Conservation (phyloP, 2,797 vertebrate genomes). For the Moxostoma hubbsi region DNA sequence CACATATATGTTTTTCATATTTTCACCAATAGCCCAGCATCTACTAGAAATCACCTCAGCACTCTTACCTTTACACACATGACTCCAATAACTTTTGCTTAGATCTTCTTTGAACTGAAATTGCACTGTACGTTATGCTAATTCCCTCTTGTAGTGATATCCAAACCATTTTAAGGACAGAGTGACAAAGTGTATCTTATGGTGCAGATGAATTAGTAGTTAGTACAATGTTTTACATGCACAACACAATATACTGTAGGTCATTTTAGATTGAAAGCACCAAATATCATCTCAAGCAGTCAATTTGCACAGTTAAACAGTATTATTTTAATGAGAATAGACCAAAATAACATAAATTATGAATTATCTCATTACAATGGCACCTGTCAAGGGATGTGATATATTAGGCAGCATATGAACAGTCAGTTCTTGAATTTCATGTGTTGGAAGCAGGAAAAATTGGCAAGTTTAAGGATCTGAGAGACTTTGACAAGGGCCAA, state of each 20-base stretch:
- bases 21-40: not conserved
- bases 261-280: not conserved
- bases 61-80: not conserved
- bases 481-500: too few relatives aligned
- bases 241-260: not conserved
- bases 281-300: not conserved
- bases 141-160: conserved; percentile 13
- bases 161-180: conserved; percentile 25
- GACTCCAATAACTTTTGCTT: conserved; percentile 14
- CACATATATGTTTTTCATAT: not conserved
- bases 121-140: not conserved
- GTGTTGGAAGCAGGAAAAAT: too few relatives aligned
- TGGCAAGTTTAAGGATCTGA: too few relatives aligned
- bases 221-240: not conserved
- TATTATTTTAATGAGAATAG: not conserved
- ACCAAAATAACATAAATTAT: too few relatives aligned
- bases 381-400: too few relatives aligned
- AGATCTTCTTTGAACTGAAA: conserved; percentile 14
- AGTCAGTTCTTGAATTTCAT: too few relatives aligned
- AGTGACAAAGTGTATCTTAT: conserved; percentile 30
- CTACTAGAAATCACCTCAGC: conserved; percentile 8
- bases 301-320: not conserved
- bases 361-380: too few relatives aligned
- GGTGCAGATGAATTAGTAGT: conserved; percentile 26
- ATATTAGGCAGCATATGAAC: too few relatives aligned